Conservation (phyloP, 2,113 vertebrate genomes). For the Synchiropus splendidus region DNA sequence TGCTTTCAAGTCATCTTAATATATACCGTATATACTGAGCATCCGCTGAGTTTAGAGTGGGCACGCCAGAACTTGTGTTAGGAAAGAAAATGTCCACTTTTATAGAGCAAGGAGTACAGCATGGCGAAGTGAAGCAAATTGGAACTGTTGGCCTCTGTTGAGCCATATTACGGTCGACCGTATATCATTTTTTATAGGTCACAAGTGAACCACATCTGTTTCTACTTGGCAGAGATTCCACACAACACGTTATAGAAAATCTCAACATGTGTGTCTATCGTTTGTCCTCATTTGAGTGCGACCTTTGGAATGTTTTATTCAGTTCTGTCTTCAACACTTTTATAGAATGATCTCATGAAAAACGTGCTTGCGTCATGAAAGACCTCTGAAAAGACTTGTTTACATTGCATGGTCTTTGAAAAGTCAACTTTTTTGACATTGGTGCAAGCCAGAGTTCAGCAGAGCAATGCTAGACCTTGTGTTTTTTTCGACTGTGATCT, state of each 20-base stretch:
- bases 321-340: too few species aligned
- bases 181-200: conserved; percentile 94
- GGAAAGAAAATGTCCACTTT: conserved; percentile 76
- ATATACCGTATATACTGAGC: conserved; percentile 17
- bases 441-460: conserved; percentile 66
- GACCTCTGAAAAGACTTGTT: conserved; percentile 60
- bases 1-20: conserved; percentile 30
- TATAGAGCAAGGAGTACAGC: conserved; percentile 85
- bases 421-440: conserved; percentile 70
- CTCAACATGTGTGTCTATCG: conserved; percentile 27
- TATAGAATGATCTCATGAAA: too few species aligned
- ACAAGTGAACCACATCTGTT: conserved; percentile 90
- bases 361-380: too few species aligned
- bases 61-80: conserved; percentile 77
- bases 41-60: conserved; percentile 12
- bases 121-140: conserved; percentile 91
- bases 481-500: conserved; percentile 56
- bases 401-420: conserved; percentile 55
- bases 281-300: too few species aligned
- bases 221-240: conserved; percentile 86
- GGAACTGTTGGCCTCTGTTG: conserved; percentile 84
- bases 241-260: conserved; percentile 76
- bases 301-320: too few species aligned
- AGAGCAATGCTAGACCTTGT: conserved; percentile 29
- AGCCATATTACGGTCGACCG: conserved; percentile 82